Evolutionary conservation across 2,888 invertebrate genomes (phyloP), one percentile per base, ranked within the genome.

Genomic region (Proisotoma minuta): DNA sequence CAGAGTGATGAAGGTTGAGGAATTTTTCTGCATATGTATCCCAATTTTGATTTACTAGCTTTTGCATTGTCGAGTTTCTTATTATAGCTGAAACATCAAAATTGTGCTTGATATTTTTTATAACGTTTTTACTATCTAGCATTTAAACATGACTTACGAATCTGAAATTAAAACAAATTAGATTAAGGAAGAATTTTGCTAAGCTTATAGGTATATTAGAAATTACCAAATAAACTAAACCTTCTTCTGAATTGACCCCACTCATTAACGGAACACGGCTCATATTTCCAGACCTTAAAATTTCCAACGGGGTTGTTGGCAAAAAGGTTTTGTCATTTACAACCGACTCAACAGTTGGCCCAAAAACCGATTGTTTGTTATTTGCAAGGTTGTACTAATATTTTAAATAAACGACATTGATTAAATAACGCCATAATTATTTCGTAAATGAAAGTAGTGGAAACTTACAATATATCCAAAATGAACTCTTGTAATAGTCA

Each of bases 171-270:
- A 23, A 34, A 40, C 4, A 24, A 51, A 51, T 51, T 10, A 51
- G 10, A 24, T 24, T n/a, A 20, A 22, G 18, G 18, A 4, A 18
- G 3, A 51, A 22, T 12, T 22, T 12, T 10, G 22, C 4, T 20
- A 51, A 50, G 8, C 15, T 8, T n/a, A 39, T 50, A 34, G 10
- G 58, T 58, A 28, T 24, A 26, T 12, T 57, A 26, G 4, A 24
- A 66, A 65, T 61, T 34, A 69, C 60, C 15, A 70, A 61, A 49
- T 70, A 68, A 0, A 73, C 63, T 0, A 73, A 61, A 0, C 73
- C 73, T 51, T 73, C 73, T 39, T 71, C 73, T 18, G 62, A 62
- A 48, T 68, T 67, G 0, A 70, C 64, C 5, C 73, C 73, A 8
- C 59, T 49, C 8, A 73, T 61, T 66, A 66, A 69, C 0, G 69